Conservation (phyloP, 1,140 invertebrate species). For the Bombus confusus region DNA sequence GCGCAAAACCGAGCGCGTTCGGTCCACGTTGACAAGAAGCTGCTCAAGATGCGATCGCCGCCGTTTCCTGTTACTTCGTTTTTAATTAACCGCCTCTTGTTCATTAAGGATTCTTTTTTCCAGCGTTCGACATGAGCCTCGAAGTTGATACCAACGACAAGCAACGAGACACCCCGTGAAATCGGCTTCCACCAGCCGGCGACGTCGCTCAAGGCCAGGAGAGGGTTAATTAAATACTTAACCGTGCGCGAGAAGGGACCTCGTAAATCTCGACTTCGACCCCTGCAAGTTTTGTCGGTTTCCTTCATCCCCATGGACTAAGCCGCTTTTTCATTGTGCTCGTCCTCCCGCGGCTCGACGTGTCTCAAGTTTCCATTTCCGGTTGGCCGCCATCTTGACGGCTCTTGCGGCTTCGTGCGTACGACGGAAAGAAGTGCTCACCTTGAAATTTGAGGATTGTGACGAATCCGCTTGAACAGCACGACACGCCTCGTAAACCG, state of each 20-base stretch:
- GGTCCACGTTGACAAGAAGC: not conserved
- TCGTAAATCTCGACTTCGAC: slow-evolving; percentile 35
- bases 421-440: slow-evolving; percentile 19
- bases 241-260: slow-evolving; percentile 22
- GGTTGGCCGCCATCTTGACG: slow-evolving; percentile 24
- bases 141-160: not conserved
- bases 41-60: not conserved
- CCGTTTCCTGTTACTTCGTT: slow-evolving; percentile 16
- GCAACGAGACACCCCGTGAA: slow-evolving; percentile 14
- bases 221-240: slow-evolving; percentile 56
- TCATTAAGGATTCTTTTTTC: slow-evolving; percentile 35
- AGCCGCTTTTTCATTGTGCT: slow-evolving; percentile 24
- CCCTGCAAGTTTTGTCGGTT: slow-evolving; percentile 38
- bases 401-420: slow-evolving; percentile 38
- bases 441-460: slow-evolving; percentile 60
- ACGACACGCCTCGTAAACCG: slow-evolving; percentile 39
- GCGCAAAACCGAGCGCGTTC: not conserved
- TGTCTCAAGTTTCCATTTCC: slow-evolving; percentile 65
- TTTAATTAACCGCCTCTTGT: slow-evolving; percentile 36
- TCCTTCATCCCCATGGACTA: slow-evolving; percentile 23
- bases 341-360: slow-evolving; percentile 23
- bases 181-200: not conserved
- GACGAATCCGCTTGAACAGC: slow-evolving; percentile 40
- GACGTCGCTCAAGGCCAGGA: slow-evolving; percentile 15
- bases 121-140: not conserved